phyloP scores from a whole-genome alignment of 2,113 vertebrate genomes.

The Ariopsis seemanni region DNA sequence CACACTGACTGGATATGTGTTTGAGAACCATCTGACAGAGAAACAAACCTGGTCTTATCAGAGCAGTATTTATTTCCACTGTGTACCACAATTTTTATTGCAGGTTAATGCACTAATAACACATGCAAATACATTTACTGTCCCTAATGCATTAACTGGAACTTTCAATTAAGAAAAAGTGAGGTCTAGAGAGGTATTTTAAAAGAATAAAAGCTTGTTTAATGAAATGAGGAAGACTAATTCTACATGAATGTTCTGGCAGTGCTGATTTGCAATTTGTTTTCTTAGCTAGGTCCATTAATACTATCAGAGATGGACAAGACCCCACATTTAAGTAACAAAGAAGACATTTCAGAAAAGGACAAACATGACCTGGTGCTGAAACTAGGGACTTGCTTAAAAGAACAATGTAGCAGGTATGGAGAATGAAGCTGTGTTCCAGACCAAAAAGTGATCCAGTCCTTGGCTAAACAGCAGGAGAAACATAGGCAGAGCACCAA shows the following conservation, averaged over 20 bases:
- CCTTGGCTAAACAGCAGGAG: not conserved
- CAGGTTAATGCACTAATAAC: conserved; percentile 22
- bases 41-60: not conserved
- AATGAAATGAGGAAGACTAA: conserved; percentile 3
- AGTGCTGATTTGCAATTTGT: not conserved
- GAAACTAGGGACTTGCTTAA: not conserved
- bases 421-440: not conserved
- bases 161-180: not conserved
- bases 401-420: not conserved
- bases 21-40: not conserved
- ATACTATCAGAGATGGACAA: not conserved
- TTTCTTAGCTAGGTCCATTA: not conserved
- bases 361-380: not conserved
- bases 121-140: conserved; percentile 26
- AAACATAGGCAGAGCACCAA: not conserved
- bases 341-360: not conserved
- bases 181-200: not conserved
- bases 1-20: not conserved
- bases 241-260: conserved; percentile 2
- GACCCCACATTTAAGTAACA: not conserved
- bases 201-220: conserved; percentile 33
- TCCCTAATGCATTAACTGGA: conserved; percentile 4
- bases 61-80: not conserved
- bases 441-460: too few species aligned
- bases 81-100: not conserved